Evolutionary conservation across 2,797 vertebrate genomes (phyloP).

Genomic region (Micromesistius poutassou): DNA sequence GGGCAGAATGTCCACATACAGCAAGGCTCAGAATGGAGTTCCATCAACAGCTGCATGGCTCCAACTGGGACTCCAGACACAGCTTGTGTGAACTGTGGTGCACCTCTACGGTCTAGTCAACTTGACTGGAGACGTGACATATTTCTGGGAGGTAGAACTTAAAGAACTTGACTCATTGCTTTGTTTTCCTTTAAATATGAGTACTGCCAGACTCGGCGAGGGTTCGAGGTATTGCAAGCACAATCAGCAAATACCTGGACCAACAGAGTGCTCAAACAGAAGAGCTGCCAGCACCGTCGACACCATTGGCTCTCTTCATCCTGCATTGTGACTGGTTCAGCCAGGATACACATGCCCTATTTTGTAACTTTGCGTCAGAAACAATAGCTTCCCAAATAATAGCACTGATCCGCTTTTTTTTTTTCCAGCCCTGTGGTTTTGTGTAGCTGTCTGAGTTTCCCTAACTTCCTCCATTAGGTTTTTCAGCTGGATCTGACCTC

Average conservation of each 20-base stretch:
- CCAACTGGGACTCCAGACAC: conserved; percentile 14
- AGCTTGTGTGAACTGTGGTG: background rate
- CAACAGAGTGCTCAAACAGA: conserved; percentile 26
- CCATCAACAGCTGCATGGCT: conserved; percentile 35
- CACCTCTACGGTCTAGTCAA: conserved; percentile 13
- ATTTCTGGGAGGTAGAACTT: background rate
- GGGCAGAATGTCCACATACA: conserved; percentile 40
- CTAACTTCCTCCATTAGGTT: background rate
- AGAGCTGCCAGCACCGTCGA: conserved; percentile 30
- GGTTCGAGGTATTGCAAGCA: background rate
- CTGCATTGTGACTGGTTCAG: conserved; percentile 57
- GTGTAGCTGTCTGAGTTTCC: background rate
- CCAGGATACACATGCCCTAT: conserved; percentile 6
- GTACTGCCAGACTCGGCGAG: background rate
- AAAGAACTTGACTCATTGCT: background rate
- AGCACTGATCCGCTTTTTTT: background rate
- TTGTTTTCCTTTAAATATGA: background rate
- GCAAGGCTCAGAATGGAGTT: conserved; percentile 23
- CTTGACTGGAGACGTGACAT: background rate
- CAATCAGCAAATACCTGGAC: conserved; percentile 37
- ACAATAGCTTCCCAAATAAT: background rate
- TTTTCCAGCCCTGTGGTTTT: background rate
- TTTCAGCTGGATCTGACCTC: background rate
- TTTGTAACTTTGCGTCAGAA: background rate
- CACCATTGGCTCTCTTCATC: conserved; percentile 44